These are phyloP conservation scores for Folsomia manolachei DNA, from an alignment of 2,888 invertebrate genomes.

Conservation along the genomic window DNA sequence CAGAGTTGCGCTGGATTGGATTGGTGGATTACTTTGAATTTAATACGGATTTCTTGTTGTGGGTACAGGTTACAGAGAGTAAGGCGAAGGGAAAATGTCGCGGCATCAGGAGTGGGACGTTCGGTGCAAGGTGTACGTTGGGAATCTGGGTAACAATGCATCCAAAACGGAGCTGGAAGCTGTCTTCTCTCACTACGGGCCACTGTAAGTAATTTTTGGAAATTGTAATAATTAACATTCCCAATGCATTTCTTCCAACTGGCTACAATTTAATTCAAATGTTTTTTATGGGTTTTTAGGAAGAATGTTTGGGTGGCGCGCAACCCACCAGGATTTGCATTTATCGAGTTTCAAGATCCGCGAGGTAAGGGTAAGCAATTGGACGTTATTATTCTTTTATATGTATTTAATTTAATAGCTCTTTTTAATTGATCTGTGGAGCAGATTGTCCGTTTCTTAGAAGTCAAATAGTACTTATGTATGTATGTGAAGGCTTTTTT, in stretches of 20 bases:
- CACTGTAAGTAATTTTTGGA: too few species aligned
- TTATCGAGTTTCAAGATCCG: conserved; percentile 83
- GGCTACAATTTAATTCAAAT: too few species aligned
- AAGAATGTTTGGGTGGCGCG: conserved; percentile 91
- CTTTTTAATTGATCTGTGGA: background rate
- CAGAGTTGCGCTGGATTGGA: too few species aligned
- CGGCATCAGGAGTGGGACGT: conserved; percentile 66
- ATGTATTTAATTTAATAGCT: background rate
- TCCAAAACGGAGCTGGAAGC: conserved; percentile 85
- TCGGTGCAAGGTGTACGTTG: conserved; percentile 88
- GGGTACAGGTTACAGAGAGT: background rate
- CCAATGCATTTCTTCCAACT: too few species aligned
- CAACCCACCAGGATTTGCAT: conserved; percentile 88
- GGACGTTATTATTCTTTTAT: background rate
- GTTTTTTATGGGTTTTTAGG: too few species aligned
- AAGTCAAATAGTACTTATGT: too few species aligned
- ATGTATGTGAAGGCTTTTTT: too few species aligned
- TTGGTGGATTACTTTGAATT: background rate
- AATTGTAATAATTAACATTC: too few species aligned
- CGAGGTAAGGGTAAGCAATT: conserved; percentile 53
- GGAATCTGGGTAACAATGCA: conserved; percentile 84
- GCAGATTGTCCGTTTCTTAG: too few species aligned
- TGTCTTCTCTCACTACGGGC: conserved; percentile 82
- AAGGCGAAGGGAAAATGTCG: conserved; percentile 6
- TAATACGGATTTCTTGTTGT: background rate